Base-by-base conservation (phyloP, 2,888 invertebrate species). In the Eupithecia insigniata region DNA sequence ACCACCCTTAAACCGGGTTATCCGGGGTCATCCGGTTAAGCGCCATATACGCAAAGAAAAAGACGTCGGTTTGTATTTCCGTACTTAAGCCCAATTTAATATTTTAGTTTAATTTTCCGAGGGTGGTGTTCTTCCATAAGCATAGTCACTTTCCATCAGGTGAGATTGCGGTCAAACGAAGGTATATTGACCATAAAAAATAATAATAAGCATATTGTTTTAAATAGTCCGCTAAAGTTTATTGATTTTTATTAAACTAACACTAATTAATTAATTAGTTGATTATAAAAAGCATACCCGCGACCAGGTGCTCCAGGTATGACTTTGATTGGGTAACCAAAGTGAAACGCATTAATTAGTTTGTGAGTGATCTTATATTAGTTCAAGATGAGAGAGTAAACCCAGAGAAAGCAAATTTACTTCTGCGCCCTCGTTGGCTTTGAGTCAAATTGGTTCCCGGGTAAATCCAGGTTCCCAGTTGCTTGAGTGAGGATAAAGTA, bases 1-100 rank as follows among this genome's bases (percentile, higher is more conserved):
- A 91, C 90, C 94, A 86, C 84, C 81, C 84, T 85, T 88, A 84
- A 91, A 84, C 85, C 89, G 86, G 89, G 88, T 81, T 91, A 88
- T 90, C 89, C 90, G 88, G 86, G 84, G 83, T 79, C 79, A 73
- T 73, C 73, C 71, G 67, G 71, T 55, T 30, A 22, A 36, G n/a
- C 61, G 2, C n/a, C 36, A 6, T 1, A 34, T 30, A 62, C n/a
- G n/a, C 16, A 22, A 12, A 65, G 1, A 26, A 66, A 32, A 18
- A 61, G 26, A 6, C 14, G 32, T 43, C 3, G 55, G 26, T 55
- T 55, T 55, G 55, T 22, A 55, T 26, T 22, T 55, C 55, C 14
- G 26, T 55, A n/a, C n/a, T n/a, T n/a, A 55, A 55, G 14, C n/a
- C 55, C 14, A 14, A 22, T 8, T 26, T 51, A 22, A 55, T 26